Evolutionary conservation across 2,888 invertebrate species (phyloP).

Genomic region (Hemaris fuciformis): DNA sequence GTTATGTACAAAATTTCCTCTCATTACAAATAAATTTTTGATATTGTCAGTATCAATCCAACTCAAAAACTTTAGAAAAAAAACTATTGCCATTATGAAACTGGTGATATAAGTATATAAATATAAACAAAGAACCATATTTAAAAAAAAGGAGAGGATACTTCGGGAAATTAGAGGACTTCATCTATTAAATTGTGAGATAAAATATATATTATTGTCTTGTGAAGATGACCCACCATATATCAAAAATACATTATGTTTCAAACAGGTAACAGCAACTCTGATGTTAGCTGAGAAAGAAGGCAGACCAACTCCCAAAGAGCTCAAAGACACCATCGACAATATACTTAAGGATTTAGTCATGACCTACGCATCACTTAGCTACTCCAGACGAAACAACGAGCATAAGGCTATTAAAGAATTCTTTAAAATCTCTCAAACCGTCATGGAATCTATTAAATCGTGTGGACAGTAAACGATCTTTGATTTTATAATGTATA

Average conservation of each 20-base stretch:
- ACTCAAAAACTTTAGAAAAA: too few species aligned
- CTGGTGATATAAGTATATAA: too few species aligned
- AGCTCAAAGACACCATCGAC: constrained; percentile 34
- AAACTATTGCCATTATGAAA: too few species aligned
- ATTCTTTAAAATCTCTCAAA: constrained; percentile 42
- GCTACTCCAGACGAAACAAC: constrained; percentile 34
- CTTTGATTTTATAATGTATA: not conserved
- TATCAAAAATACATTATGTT: not conserved
- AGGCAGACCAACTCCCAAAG: constrained; percentile 36
- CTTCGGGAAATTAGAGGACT: too few species aligned
- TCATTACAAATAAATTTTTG: too few species aligned
- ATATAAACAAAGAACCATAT: too few species aligned
- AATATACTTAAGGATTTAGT: constrained; percentile 46
- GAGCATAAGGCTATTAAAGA: constrained; percentile 35
- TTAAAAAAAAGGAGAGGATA: too few species aligned
- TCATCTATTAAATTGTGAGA: too few species aligned
- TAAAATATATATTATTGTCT: too few species aligned
- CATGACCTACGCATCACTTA: constrained; percentile 41
- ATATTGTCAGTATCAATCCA: too few species aligned
- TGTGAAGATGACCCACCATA: too few species aligned
- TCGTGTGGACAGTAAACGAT: constrained; percentile 34
- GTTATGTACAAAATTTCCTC: too few species aligned
- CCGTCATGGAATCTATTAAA: constrained; percentile 43
- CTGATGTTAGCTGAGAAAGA: constrained; percentile 38
- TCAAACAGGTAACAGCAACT: constrained; percentile 41